A percentile compares a stretch with the other conserved stretches of the same genome.
Evolutionary conservation across 2,888 invertebrate genomes (phyloP).

Genomic region (Timandra comae): DNA sequence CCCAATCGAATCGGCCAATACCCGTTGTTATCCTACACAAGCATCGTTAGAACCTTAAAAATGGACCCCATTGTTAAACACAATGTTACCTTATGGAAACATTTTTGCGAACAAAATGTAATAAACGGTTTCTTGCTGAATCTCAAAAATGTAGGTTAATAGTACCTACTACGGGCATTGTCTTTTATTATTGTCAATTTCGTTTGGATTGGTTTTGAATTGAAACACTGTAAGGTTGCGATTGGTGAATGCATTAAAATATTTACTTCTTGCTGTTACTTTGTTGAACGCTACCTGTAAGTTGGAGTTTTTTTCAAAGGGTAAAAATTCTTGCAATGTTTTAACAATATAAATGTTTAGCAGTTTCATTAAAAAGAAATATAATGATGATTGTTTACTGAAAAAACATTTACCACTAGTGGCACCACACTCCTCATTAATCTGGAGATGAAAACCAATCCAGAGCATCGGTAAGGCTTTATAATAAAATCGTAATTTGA

Average conservation of each 20-base stretch:
- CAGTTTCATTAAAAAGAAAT: no score
- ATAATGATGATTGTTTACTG: no score
- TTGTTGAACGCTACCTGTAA: neutral
- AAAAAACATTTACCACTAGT: no score
- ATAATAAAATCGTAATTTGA: no score
- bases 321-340: no score
- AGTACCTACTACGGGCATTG: neutral
- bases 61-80: constrained; percentile 14
- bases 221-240: neutral
- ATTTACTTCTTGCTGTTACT: neutral
- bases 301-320: no score
- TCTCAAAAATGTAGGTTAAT: constrained; percentile 7
- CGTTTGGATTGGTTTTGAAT: neutral
- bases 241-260: neutral
- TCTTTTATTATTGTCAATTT: neutral
- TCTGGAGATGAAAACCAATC: no score
- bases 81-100: constrained; percentile 15
- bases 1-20: constrained; percentile 9
- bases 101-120: constrained; percentile 10
- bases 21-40: constrained; percentile 1
- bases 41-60: constrained; percentile 10
- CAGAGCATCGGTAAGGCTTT: no score
- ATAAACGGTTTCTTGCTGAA: constrained; percentile 5
- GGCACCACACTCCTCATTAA: no score
- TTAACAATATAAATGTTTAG: no score